A percentile compares a stretch with the other conserved stretches of the same genome.
Conservation (phyloP, 2,888 invertebrate species). For the Melitaea athalia region DNA sequence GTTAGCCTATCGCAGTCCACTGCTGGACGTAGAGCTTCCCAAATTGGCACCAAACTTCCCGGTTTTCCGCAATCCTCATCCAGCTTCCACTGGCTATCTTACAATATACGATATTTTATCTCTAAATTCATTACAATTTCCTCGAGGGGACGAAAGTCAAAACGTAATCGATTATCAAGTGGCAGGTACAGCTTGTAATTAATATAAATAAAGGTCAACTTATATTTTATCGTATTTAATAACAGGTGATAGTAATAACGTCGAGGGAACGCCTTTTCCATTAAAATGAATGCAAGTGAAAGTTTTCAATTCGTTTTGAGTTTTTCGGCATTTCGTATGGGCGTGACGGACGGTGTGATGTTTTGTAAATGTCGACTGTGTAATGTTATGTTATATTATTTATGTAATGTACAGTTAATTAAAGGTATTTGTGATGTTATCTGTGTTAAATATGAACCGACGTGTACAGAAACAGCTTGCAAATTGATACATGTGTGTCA, state of each 20-base stretch:
- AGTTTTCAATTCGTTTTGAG: neutral
- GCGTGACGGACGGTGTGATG: neutral
- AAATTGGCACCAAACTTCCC: too few species aligned
- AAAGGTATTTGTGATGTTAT: neutral
- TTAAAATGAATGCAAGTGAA: conserved; percentile 7
- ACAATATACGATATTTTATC: too few species aligned
- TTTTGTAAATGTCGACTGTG: conserved; percentile 3
- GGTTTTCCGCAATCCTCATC: too few species aligned
- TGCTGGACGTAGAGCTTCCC: too few species aligned
- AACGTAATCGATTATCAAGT: too few species aligned
- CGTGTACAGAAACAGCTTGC: too few species aligned
- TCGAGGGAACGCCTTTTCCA: conserved; percentile 1
- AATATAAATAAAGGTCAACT: neutral
- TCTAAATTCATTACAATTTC: too few species aligned
- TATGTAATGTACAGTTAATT: neutral
- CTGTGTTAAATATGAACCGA: neutral
- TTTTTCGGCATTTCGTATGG: conserved; percentile 6
- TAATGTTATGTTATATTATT: neutral
- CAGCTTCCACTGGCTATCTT: too few species aligned
- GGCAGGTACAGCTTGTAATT: neutral
- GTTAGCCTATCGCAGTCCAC: too few species aligned
- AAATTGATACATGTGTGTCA: too few species aligned
- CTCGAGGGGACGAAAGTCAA: too few species aligned
- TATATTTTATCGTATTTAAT: neutral
- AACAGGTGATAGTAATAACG: conserved; percentile 7